Percentiles rank a stretch among this genome's conserved stretches.
These are phyloP conservation scores for Aplochiton taeniatus DNA, from an alignment of 2,797 vertebrate species.

Conservation along the genomic window DNA sequence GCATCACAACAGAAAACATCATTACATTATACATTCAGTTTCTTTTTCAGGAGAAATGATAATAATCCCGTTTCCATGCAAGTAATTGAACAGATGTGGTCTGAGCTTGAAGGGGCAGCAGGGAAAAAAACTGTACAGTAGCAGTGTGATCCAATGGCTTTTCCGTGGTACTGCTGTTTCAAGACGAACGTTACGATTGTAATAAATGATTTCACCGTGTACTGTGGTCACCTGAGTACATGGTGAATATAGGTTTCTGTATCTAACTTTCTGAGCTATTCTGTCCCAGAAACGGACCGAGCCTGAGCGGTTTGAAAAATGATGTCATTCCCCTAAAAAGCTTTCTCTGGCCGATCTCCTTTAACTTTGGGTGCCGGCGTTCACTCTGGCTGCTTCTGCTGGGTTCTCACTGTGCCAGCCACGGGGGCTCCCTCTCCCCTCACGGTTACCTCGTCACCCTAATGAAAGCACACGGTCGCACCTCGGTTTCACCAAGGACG, in stretches of 20 bases:
- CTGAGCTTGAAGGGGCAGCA: slow-evolving; percentile 62
- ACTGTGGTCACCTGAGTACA: too few relatives aligned
- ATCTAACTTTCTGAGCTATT: too few relatives aligned
- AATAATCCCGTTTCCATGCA: slow-evolving; percentile 76
- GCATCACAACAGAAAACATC: slow-evolving; percentile 69
- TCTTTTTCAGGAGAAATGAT: slow-evolving; percentile 71
- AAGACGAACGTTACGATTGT: too few relatives aligned
- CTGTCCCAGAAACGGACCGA: too few relatives aligned
- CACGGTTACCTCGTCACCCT: slow-evolving; percentile 39
- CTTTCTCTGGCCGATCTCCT: too few relatives aligned
- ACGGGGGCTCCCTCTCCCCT: slow-evolving; percentile 8
- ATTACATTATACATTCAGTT: slow-evolving; percentile 72
- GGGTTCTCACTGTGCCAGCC: slow-evolving; percentile 47
- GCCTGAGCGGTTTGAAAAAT: too few relatives aligned
- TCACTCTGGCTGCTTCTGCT: slow-evolving; percentile 71
- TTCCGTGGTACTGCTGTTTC: too few relatives aligned
- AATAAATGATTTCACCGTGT: too few relatives aligned
- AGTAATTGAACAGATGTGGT: slow-evolving; percentile 80
- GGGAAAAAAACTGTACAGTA: slow-evolving; percentile 47
- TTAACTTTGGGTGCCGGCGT: slow-evolving; percentile 44
- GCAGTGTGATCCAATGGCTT: slow-evolving; percentile 8
- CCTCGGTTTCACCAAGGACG: slow-evolving; percentile 48
- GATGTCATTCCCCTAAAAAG: too few relatives aligned
- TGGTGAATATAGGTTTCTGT: too few relatives aligned
- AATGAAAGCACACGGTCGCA: slow-evolving; percentile 57